phyloP scores from a whole-genome alignment of 2,888 invertebrate genomes.

The Pandemis corylana region DNA sequence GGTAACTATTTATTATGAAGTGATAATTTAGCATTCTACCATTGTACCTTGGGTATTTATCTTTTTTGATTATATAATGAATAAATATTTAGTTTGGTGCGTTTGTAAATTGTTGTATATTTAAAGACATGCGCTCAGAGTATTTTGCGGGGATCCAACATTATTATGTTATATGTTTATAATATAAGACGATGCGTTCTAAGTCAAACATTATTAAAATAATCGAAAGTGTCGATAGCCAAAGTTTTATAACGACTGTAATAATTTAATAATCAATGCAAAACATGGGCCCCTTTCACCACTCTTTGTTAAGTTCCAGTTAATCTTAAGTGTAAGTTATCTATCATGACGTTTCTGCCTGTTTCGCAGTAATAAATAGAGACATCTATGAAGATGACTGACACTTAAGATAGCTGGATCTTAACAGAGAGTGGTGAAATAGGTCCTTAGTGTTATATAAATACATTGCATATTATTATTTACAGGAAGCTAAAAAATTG shows the following conservation, averaged over 20 bases:
- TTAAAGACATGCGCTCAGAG: slow-evolving; percentile 6
- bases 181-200: neutral
- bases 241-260: neutral
- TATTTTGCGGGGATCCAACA: slow-evolving; percentile 12
- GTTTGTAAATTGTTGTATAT: slow-evolving; percentile 17
- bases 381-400: no score
- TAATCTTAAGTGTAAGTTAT: no score
- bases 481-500: neutral
- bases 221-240: neutral
- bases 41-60: slow-evolving; percentile 37
- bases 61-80: slow-evolving; percentile 31
- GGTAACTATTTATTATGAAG: slow-evolving; percentile 31
- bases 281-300: neutral
- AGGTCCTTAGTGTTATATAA: neutral
- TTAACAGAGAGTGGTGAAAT: no score
- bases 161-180: neutral
- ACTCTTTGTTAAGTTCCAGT: no score
- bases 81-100: slow-evolving; percentile 12
- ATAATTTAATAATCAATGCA: neutral
- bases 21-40: slow-evolving; percentile 36
- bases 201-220: neutral
- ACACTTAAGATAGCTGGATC: no score
- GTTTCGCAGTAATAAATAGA: no score
- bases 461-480: neutral
- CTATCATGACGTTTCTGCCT: no score